Evolutionary conservation across 2,113 vertebrate species (phyloP).

Genomic region (Boulengeromyrus knoepffleri): DNA sequence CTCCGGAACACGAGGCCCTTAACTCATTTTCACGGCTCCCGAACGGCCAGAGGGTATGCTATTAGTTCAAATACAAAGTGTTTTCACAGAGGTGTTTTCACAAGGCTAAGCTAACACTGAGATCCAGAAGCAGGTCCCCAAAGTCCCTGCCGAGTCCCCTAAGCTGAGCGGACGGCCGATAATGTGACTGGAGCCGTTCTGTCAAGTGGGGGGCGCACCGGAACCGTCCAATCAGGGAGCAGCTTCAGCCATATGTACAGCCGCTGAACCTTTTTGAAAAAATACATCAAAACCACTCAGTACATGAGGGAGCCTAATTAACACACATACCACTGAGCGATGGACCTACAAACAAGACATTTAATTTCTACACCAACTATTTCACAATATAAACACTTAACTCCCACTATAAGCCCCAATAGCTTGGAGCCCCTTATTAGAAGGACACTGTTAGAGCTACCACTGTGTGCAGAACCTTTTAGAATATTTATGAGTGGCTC

Average conservation of each 20-base stretch:
- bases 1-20: not conserved
- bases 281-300: not conserved
- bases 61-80: slow-evolving; percentile 17
- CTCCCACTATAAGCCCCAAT: not conserved
- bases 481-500: not conserved
- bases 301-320: not conserved
- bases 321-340: not conserved
- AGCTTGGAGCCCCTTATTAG: not conserved
- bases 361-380: not conserved
- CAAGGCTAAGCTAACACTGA: slow-evolving; percentile 23
- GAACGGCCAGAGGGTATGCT: slow-evolving; percentile 8
- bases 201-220: not conserved
- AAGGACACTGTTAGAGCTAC: not conserved
- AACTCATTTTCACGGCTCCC: slow-evolving; percentile 13
- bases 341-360: not conserved
- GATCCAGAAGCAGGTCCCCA: slow-evolving; percentile 1
- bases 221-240: not conserved
- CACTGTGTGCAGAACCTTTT: not conserved
- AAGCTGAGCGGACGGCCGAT: not conserved
- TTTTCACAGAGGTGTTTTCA: slow-evolving; percentile 20
- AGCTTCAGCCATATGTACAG: not conserved
- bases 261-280: not conserved
- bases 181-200: not conserved
- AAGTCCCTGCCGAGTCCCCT: not conserved
- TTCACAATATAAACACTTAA: not conserved